Evolutionary conservation across 2,797 vertebrate genomes (phyloP).

Genomic region (Merluccius polli): DNA sequence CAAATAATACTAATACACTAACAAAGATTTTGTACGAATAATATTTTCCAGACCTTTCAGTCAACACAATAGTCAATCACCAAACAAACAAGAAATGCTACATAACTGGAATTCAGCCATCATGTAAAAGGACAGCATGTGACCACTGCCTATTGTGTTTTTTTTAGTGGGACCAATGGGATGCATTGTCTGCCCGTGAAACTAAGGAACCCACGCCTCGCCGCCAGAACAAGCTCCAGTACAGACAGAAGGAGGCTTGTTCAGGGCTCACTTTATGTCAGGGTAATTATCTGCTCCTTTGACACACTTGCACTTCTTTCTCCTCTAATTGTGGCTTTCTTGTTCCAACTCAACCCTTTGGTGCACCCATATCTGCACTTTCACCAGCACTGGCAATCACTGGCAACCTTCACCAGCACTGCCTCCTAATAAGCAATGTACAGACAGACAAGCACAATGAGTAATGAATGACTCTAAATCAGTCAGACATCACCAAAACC

Average conservation of each 20-base stretch:
- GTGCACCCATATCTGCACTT: neutral
- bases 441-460: neutral
- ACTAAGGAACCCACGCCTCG: slow-evolving; percentile 59
- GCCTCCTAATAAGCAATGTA: neutral
- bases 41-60: neutral
- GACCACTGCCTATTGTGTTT: slow-evolving; percentile 22
- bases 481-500: neutral
- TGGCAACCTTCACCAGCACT: no score
- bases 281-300: slow-evolving; percentile 38
- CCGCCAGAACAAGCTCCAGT: slow-evolving; percentile 48
- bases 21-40: neutral
- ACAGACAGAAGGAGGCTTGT: slow-evolving; percentile 50
- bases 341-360: no score
- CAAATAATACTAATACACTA: neutral
- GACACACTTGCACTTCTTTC: slow-evolving; percentile 18
- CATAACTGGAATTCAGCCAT: neutral
- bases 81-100: neutral
- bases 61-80: neutral
- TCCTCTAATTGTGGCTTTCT: neutral
- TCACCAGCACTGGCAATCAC: neutral
- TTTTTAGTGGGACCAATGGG: slow-evolving; percentile 43
- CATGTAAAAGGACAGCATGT: slow-evolving; percentile 35
- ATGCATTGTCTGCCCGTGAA: slow-evolving; percentile 54
- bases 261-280: slow-evolving; percentile 28
- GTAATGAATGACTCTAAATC: neutral